Evolutionary conservation across 1,140 invertebrate species (phyloP).

Genomic region (Camponotus floridanus): DNA sequence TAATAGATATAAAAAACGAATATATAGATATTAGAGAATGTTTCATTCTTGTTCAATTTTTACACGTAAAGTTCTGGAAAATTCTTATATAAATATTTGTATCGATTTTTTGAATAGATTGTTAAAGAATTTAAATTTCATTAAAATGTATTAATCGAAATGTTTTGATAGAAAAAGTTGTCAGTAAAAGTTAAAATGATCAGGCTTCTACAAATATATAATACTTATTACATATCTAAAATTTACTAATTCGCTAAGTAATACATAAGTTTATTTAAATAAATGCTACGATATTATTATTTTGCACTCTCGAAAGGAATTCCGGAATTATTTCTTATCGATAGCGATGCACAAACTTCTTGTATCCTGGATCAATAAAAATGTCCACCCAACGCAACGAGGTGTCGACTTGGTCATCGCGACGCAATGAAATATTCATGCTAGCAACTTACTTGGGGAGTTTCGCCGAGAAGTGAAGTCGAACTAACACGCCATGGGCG

Average conservation of each 20-base stretch:
- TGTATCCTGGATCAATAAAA: slow-evolving; percentile 30
- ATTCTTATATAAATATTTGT: neutral
- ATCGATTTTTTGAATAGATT: neutral
- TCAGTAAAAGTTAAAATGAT: neutral
- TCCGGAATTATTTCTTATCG: slow-evolving; percentile 28
- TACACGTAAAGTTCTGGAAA: neutral
- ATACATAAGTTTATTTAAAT: neutral
- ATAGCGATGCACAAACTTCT: slow-evolving; percentile 16
- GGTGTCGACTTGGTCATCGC: slow-evolving; percentile 56
- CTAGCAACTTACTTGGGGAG: slow-evolving; percentile 39
- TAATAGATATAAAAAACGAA: too few relatives aligned
- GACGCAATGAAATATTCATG: slow-evolving; percentile 70
- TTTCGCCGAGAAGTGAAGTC: slow-evolving; percentile 48
- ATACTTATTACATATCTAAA: neutral
- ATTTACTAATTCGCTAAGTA: neutral
- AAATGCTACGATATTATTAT: neutral
- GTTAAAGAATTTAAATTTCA: neutral
- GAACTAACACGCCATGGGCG: neutral
- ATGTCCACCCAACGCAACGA: slow-evolving; percentile 11
- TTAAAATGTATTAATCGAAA: neutral
- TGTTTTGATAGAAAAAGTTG: neutral
- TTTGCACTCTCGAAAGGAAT: neutral
- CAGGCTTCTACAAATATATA: neutral
- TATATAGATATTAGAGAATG: too few relatives aligned
- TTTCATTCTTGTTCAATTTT: neutral